Base-by-base conservation (phyloP, 2,888 invertebrate species). In the Leptopilina syphax region DNA sequence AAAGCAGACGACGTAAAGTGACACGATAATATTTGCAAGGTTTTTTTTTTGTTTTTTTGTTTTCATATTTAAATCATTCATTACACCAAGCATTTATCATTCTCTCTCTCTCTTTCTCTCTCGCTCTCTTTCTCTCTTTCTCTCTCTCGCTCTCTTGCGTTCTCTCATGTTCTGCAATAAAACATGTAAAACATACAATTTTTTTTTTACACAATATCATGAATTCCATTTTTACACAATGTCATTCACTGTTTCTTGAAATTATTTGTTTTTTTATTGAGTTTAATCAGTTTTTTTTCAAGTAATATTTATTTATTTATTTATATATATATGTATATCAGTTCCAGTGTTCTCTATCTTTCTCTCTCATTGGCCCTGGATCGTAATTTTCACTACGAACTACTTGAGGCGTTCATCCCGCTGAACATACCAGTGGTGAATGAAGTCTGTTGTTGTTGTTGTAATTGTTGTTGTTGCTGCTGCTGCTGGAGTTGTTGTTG, bases 331-430 rank as follows among this genome's bases (percentile, higher is more conserved):
- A 18, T 63, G 24, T 73, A 54, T 34, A 73, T 73, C 57, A 73
- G 73, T 73, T 54, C 50, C 73, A 73, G 54, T 73, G 73, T 73
- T 50, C 50, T 50, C 73, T 73, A 73, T 73, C 73, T 73, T 57
- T 73, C 73, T 73, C 73, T 57, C n/a, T 54, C 66, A 85, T 82
- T 82, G 85, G 84, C 80, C 81, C 76, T 84, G 84, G 84, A 86
- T 77, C 80, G 82, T 92, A 84, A 84, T 86, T 92, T 93, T 92
- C 93, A 94, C 94, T 95, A 95, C 93, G 95, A 95, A 89, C 95
- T 95, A 91, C 94, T 94, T 82, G 94, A 94, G 82, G 95, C 94
- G 91, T 95, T 95, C 93, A 95, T 93, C 88, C 94, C 95, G 89
- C 94, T 94, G 92, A 95, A 94, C 94, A 94, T 94, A 89, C 94